phyloP scores from a whole-genome alignment of 1,140 invertebrate genomes.

The Pantala flavescens region DNA sequence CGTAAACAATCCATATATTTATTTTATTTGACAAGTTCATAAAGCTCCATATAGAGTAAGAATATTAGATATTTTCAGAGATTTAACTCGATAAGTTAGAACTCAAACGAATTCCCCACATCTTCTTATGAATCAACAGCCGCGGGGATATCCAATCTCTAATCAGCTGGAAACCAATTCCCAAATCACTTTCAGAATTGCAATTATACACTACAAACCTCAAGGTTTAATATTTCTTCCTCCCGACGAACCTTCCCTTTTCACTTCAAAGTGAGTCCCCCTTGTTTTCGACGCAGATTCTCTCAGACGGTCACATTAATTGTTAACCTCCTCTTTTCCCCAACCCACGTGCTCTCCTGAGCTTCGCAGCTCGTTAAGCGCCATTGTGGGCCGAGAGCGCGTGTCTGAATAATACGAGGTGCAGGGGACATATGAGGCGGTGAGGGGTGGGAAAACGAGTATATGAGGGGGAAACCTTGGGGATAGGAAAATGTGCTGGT shows the following conservation, averaged over 20 bases:
- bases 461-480: not conserved
- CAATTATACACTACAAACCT: too few relatives aligned
- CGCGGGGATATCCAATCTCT: too few relatives aligned
- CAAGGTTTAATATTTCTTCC: too few relatives aligned
- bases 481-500: not conserved
- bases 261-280: not conserved
- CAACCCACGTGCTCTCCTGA: not conserved
- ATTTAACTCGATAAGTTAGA: too few relatives aligned
- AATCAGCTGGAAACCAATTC: too few relatives aligned
- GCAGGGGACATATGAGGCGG: not conserved
- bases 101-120: too few relatives aligned
- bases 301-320: conserved; percentile 1
- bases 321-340: not conserved
- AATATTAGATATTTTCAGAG: too few relatives aligned
- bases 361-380: conserved; percentile 1
- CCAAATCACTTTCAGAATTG: too few relatives aligned
- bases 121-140: too few relatives aligned
- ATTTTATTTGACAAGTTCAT: too few relatives aligned
- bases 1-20: too few relatives aligned
- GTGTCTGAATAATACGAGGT: conserved; percentile 1
- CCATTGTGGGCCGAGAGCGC: not conserved
- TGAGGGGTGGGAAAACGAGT: not conserved
- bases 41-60: too few relatives aligned
- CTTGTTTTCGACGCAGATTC: not conserved
- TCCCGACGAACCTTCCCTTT: not conserved